Evolutionary conservation across 2,888 invertebrate species (phyloP), one percentile per base, ranked within the genome.

Genomic region (Coleophora flavipennella): DNA sequence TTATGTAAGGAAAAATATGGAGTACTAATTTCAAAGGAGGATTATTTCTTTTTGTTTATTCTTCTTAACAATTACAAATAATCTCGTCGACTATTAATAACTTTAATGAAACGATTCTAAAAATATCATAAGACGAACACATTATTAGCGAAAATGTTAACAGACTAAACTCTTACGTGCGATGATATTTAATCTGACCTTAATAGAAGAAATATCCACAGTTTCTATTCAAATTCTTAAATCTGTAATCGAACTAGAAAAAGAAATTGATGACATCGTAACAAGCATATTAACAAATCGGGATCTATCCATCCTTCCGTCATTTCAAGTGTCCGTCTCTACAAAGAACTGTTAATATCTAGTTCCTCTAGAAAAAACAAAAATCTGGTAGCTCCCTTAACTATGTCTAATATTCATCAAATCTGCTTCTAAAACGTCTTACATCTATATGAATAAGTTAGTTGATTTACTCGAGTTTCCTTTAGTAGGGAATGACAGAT

Each of bases 1-100:
- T n/a, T n/a, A n/a, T n/a, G n/a, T n/a, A n/a, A n/a, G n/a, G n/a
- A n/a, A n/a, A n/a, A n/a, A n/a, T n/a, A n/a, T n/a, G n/a, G 4
- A 8, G 3, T 6, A 29, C 4, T 3, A 9, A 3, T 8, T 3
- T 29, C 9, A 2, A 3, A 29, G 2, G 3, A 6, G 8, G 2
- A n/a, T 9, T 29, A n/a, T n/a, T n/a, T n/a, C n/a, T n/a, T n/a
- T n/a, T n/a, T n/a, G n/a, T n/a, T n/a, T n/a, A n/a, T n/a, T n/a
- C n/a, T n/a, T n/a, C n/a, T n/a, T n/a, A 55, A 42, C 51, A 57
- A 49, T 9, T 52, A 1, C 57, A 62, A 46, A 57, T 55, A 31
- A 56, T 42, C 3, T 52, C 55, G 1, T 49, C 53, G 1, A 54
- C 54, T 0, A 40, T 57, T 0, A 50, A 41, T 29, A 53, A 53